These are phyloP conservation scores for Channa argus DNA, from an alignment of 2,113 vertebrate genomes.

Conservation along the genomic window DNA sequence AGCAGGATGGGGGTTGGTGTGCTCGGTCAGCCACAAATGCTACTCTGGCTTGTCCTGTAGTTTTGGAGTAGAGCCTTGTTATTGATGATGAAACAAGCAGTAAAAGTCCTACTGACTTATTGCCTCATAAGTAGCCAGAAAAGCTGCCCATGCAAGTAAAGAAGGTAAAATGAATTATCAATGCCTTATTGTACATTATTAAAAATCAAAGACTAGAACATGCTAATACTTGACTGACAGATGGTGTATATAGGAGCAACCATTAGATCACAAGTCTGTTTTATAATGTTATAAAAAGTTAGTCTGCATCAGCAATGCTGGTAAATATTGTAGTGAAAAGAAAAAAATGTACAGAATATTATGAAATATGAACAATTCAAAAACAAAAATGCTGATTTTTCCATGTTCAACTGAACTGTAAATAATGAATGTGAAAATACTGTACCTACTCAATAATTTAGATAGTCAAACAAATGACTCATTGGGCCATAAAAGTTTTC, in stretches of 20 bases:
- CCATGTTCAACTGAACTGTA: conserved; percentile 27
- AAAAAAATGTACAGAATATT: neutral
- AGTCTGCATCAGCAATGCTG: conserved; percentile 22
- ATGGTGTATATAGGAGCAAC: neutral
- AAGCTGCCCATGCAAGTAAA: conserved; percentile 33
- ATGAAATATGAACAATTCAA: conserved; percentile 41
- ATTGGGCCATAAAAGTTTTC: conserved; percentile 55
- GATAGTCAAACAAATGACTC: conserved; percentile 57
- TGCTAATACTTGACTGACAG: conserved; percentile 14
- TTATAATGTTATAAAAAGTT: conserved; percentile 13
- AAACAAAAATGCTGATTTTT: conserved; percentile 56
- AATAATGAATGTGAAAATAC: conserved; percentile 68
- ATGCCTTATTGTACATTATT: conserved; percentile 26
- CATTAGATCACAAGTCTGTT: neutral
- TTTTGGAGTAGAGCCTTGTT: conserved; percentile 36
- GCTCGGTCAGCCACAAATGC: conserved; percentile 41
- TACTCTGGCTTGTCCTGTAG: conserved; percentile 47
- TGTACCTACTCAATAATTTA: conserved; percentile 63
- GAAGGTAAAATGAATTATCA: conserved; percentile 47
- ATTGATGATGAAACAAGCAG: conserved; percentile 43
- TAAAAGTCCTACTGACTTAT: neutral
- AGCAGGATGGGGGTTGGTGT: conserved; percentile 28
- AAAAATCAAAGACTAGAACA: conserved; percentile 17
- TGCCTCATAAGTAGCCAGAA: conserved; percentile 8
- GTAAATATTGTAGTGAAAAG: conserved; percentile 7